Evolutionary conservation across 1,140 invertebrate species (phyloP).

Genomic region (Diorhabda carinulata): DNA sequence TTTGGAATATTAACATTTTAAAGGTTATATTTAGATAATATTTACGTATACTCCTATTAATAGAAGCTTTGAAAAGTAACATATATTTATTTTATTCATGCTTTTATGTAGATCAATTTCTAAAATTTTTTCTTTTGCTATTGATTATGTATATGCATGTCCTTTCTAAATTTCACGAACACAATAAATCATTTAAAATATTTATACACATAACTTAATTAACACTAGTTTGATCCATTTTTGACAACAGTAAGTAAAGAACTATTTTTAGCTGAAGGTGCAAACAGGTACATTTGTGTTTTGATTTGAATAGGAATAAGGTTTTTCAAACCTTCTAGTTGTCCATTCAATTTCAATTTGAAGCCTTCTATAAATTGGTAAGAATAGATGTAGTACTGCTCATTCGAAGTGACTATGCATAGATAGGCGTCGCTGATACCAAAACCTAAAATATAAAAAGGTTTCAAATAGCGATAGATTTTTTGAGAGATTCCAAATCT

Average conservation of each 20-base stretch:
- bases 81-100: too few relatives aligned
- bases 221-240: constrained; percentile 25
- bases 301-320: constrained; percentile 37
- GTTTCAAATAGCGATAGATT: too few relatives aligned
- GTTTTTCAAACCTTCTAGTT: constrained; percentile 35
- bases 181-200: too few relatives aligned
- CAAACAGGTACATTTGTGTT: constrained; percentile 38
- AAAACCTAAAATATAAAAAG: constrained; percentile 31
- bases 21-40: too few relatives aligned
- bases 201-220: background rate
- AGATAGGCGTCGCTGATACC: constrained; percentile 40
- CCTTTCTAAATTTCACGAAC: too few relatives aligned
- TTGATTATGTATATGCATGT: too few relatives aligned
- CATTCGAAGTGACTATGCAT: constrained; percentile 33
- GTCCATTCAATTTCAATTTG: constrained; percentile 36
- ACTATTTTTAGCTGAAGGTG: constrained; percentile 34
- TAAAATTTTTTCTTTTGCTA: too few relatives aligned
- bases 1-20: too few relatives aligned
- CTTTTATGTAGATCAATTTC: too few relatives aligned
- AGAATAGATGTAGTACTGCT: constrained; percentile 37
- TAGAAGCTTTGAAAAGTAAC: too few relatives aligned
- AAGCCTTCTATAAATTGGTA: constrained; percentile 39
- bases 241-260: constrained; percentile 36
- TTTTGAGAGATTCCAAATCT: too few relatives aligned
- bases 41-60: background rate